A percentile compares a stretch with the other conserved stretches of the same genome.
Evolutionary conservation across 2,888 invertebrate species (phyloP).

Genomic region (Drosophila koepferae): DNA sequence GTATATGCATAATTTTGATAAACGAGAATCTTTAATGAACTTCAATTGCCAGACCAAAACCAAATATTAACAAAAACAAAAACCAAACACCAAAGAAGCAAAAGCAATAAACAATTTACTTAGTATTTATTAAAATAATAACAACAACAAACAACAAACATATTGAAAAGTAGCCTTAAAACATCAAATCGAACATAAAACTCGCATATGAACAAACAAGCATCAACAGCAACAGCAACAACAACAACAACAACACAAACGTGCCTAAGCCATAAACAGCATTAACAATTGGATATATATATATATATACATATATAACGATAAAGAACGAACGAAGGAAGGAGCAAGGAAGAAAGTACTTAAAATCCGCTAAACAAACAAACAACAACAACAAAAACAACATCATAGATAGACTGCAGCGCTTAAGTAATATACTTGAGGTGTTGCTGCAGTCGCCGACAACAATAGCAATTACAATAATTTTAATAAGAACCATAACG

Average conservation of each 20-base stretch:
- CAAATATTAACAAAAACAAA: constrained; percentile 22
- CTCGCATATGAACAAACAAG: constrained; percentile 30
- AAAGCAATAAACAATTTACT: constrained; percentile 34
- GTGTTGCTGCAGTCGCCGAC: constrained; percentile 53
- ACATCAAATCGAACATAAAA: constrained; percentile 43
- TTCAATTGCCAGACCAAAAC: constrained; percentile 43
- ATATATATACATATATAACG: not conserved
- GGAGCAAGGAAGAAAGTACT: not conserved
- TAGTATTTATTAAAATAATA: constrained; percentile 4
- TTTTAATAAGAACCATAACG: not conserved
- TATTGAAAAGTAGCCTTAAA: constrained; percentile 41
- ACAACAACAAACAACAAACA: constrained; percentile 33
- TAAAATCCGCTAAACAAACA: not conserved
- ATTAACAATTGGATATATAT: constrained; percentile 20
- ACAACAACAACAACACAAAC: constrained; percentile 61
- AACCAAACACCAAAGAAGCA: constrained; percentile 28
- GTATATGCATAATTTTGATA: constrained; percentile 12
- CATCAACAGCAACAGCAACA: constrained; percentile 13
- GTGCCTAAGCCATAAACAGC: constrained; percentile 65
- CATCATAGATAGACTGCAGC: constrained; percentile 38
- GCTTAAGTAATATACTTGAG: constrained; percentile 41
- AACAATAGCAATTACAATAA: constrained; percentile 4
- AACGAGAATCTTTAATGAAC: constrained; percentile 13
- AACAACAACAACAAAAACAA: not conserved
- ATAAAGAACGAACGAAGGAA: not conserved